phyloP scores from a whole-genome alignment of 1,140 invertebrate species.

The Chironomus striatipennis region DNA sequence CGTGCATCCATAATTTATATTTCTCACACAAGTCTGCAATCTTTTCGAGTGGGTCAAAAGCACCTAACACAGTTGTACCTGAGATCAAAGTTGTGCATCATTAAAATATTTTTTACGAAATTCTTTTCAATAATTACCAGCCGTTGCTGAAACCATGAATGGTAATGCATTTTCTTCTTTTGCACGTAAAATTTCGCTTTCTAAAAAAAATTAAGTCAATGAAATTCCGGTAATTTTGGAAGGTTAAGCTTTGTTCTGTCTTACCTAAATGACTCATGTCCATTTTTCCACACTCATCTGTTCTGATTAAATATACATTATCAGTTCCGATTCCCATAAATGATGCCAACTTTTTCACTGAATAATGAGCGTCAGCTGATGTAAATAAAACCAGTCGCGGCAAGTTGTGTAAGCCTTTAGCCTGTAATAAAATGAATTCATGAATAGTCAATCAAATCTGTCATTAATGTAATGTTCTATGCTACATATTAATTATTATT shows the following conservation, averaged over 20 bases:
- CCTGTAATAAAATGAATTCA: constrained; percentile 40
- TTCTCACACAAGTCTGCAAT: constrained; percentile 75
- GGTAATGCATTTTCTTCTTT: constrained; percentile 61
- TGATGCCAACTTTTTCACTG: constrained; percentile 75
- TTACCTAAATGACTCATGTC: constrained; percentile 50
- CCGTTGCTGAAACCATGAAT: constrained; percentile 83
- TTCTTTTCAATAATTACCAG: constrained; percentile 45
- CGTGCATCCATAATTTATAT: constrained; percentile 86
- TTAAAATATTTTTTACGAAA: too few relatives aligned
- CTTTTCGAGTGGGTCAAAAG: constrained; percentile 77
- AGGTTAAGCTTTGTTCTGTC: background rate
- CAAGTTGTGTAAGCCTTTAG: constrained; percentile 55
- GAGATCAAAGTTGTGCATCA: background rate
- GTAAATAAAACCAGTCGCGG: constrained; percentile 68
- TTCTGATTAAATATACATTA: constrained; percentile 64
- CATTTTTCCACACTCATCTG: constrained; percentile 73
- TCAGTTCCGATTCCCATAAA: constrained; percentile 69
- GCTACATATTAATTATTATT: too few relatives aligned
- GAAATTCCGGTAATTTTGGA: background rate
- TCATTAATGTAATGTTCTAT: too few relatives aligned
- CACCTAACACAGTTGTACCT: constrained; percentile 56
- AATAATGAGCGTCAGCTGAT: constrained; percentile 91
- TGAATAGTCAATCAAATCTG: too few relatives aligned
- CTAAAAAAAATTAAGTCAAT: constrained; percentile 29
- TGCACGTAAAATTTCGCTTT: constrained; percentile 55